Evolutionary conservation across 92 coral and sea anemone genomes (phyloP), one percentile per base, ranked within the genome.

Genomic region (Actinernus sp.): DNA sequence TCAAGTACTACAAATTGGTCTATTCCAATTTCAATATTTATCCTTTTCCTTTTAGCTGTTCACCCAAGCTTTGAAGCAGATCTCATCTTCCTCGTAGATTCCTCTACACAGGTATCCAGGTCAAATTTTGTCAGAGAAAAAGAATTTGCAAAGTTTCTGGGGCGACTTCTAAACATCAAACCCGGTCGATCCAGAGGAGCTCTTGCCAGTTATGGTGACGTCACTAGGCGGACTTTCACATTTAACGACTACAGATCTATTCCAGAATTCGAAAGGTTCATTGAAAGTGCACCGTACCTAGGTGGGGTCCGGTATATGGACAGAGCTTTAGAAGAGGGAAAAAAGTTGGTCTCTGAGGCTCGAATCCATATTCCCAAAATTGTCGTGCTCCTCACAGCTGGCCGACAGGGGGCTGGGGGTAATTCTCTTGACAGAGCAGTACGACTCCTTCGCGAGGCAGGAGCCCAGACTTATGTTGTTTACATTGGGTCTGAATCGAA

Each of bases 31-130:
- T n/a, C n/a, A n/a, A n/a, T n/a, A n/a, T n/a, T n/a, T n/a, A n/a
- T n/a, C n/a, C n/a, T n/a, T n/a, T n/a, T n/a, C n/a, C n/a, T n/a
- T n/a, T n/a, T 52, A 52, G 88, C 52, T 27, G 50, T 61, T 70
- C 47, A 45, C 10, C 73, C 74, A 49, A 66, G 49, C 38, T 66
- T 66, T 26, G 74, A 66, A 36, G 75, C 90, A 13, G 94, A 93
- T 39, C 67, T 93, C 31, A 56, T 93, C 5, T 93, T 93, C 64
- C 75, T 92, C 49, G 47, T 93, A 61, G 98, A 92, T 61, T 89
- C 92, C 2, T 90, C 98, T 51, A 50, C 57, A 41, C 81, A 56
- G 3, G 98, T 90, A 17, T 76, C 85, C 24, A 73, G 79, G 19
- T 62, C 65, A 16, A 82, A 85, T 18, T 90, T 85, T 61, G 26